Evolutionary conservation across 2,888 invertebrate genomes (phyloP), one percentile per base, ranked within the genome.

Genomic region (Calameuta idolon): DNA sequence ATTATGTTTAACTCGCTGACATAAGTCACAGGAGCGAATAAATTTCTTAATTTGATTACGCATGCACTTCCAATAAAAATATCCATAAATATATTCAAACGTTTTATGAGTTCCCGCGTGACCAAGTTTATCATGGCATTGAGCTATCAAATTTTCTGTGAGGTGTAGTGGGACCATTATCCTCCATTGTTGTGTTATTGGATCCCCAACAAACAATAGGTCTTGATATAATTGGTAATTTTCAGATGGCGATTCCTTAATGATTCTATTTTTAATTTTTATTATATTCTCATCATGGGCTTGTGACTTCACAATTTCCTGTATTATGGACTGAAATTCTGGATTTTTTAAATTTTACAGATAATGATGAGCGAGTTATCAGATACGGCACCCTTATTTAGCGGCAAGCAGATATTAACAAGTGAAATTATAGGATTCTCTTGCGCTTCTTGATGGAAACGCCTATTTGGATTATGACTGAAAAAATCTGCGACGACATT

Each of bases 1-100:
- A 15, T 69, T 11, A 37, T 75, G 35, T 76, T 79, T 79, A 9
- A 79, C 55, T 40, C 81, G 80, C 71, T 85, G 82, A 73, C 85
- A 84, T 1, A 83, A 12, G 71, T 85, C 83, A 33, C 84, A 84
- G 1, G 37, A 31, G 15, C 74, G 23, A 0, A 82, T 69, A 55
- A 73, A 75, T 12, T 40, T 76, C 12, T 78, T 79, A 0, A 79
- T 74, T 12, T 80, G 76, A 1, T 37, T 33, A 2, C 75, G 37
- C 69, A 77, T 76, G n/a, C 76, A 74, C 12, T n/a, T 35, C 79
- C 82, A 79, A 34, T 76, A 79, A 40, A 76, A 77, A 30, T 76
- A 77, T 34, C 76, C 34, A 40, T 74, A 69, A 1, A 82, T n/a
- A 34, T 79, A 68, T 1, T 55, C 34, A 23, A 74, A 30, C 9